A percentile compares a stretch with the other conserved stretches of the same genome.
These are phyloP conservation scores for Leptopilina drosophilae DNA, from an alignment of 2,888 invertebrate species.

Conservation along the genomic window DNA sequence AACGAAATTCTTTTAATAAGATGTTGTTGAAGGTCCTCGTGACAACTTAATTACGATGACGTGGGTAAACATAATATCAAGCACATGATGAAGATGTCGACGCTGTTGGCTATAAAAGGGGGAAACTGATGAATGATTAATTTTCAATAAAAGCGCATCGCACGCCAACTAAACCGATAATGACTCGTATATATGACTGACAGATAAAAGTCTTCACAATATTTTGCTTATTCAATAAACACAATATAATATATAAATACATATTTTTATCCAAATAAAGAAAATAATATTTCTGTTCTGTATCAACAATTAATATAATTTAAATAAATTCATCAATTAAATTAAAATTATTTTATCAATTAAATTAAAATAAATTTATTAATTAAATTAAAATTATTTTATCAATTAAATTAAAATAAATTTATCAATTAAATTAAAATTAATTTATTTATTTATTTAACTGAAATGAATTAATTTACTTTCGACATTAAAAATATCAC, in stretches of 20 bases:
- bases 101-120: conserved; percentile 31
- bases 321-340: too few relatives aligned
- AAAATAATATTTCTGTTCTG: too few relatives aligned
- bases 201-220: conserved; percentile 14
- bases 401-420: too few relatives aligned
- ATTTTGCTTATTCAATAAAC: neutral
- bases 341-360: too few relatives aligned
- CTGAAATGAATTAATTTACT: too few relatives aligned
- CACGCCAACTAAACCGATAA: conserved; percentile 9
- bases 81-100: conserved; percentile 24
- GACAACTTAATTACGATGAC: conserved; percentile 18
- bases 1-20: neutral
- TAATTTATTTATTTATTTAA: too few relatives aligned
- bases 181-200: neutral
- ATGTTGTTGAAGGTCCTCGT: neutral
- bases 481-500: too few relatives aligned
- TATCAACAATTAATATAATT: too few relatives aligned
- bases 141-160: conserved; percentile 38
- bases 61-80: conserved; percentile 26
- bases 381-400: too few relatives aligned
- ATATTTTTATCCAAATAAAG: conserved; percentile 51
- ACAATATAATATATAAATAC: neutral
- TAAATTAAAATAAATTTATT: too few relatives aligned
- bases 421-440: too few relatives aligned
- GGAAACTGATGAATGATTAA: conserved; percentile 26